Percentiles rank a stretch among this genome's conserved stretches.
Conservation (phyloP, 2,888 invertebrate genomes). For the Xylocampa areola region DNA sequence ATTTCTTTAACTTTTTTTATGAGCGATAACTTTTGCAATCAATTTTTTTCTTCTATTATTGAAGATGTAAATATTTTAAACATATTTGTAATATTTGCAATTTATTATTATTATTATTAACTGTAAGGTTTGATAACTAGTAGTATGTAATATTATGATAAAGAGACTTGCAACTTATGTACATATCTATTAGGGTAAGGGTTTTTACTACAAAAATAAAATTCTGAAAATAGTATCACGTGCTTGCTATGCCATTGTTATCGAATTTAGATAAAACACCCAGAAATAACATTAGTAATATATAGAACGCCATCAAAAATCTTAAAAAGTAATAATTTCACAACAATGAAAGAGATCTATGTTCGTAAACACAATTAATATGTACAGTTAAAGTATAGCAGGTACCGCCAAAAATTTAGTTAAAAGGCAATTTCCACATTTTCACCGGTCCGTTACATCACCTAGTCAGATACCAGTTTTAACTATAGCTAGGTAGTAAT, state of each 20-base stretch:
- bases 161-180: slow-evolving; percentile 88
- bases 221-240: slow-evolving; percentile 48
- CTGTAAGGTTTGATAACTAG: slow-evolving; percentile 83
- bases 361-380: not conserved
- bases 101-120: slow-evolving; percentile 81
- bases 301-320: too few species aligned
- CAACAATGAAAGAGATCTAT: too few species aligned
- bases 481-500: slow-evolving; percentile 81
- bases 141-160: slow-evolving; percentile 82
- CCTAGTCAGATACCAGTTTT: slow-evolving; percentile 88
- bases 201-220: slow-evolving; percentile 68
- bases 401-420: slow-evolving; percentile 41
- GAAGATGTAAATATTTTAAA: slow-evolving; percentile 89
- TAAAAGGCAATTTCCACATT: slow-evolving; percentile 53
- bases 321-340: too few species aligned
- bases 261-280: not conserved
- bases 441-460: slow-evolving; percentile 75
- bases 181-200: slow-evolving; percentile 88
- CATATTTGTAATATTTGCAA: slow-evolving; percentile 84
- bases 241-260: slow-evolving; percentile 57
- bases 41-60: slow-evolving; percentile 69
- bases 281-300: too few species aligned
- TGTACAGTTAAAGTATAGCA: slow-evolving; percentile 46
- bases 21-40: slow-evolving; percentile 53
- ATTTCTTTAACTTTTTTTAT: slow-evolving; percentile 44